Base-by-base conservation (phyloP, 1,140 invertebrate genomes). In the Cydia fagiglandana region DNA sequence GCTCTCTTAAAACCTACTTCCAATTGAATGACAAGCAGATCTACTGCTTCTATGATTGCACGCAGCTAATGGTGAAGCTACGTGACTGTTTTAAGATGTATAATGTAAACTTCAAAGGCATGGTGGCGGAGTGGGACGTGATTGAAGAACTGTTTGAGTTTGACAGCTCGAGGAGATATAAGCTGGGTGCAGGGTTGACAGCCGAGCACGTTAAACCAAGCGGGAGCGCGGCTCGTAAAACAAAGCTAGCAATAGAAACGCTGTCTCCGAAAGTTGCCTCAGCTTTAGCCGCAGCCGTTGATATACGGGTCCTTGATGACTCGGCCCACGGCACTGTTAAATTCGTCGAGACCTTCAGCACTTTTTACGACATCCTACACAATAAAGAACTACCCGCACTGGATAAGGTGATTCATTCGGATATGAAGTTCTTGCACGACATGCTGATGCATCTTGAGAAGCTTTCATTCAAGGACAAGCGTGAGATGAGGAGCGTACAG, bases 31-130 rank as follows among this genome's bases (percentile, higher is more conserved):
- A 24, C 56, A 30, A 64, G 24, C 15, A 64, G 64, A 30, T 64
- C 24, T 28, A 64, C 64, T 64, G 24, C 64, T 64, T 64, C 17
- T 64, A 64, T 30, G 64, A 64, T 7, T 13, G 28, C 24, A 64
- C 64, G 24, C 64, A 64, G 64, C 4, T 64, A 3, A 64, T 30
- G 64, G 28, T 64, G 20, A 64, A 30, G 20, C 15, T 64, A 20
- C 24, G 64, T 4, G 24, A 64, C 3, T 30, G 28, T 13, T 30
- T 64, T 30, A 24, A 28, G 2, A 64, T 9, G 20, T 64, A 30
- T 30, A 64, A 64, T 64, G 28, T 64, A 5, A 64, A 30, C 1
- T 28, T 64, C 64, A 30, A 30, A 13, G 64, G 28, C 12, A 24
- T 28, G 64, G 7, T 30, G 12, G 64, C 64, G 64, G 12, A 24